Evolutionary conservation across 1,140 invertebrate genomes (phyloP), one percentile per base, ranked within the genome.

Genomic region (Eurosta solidaginis): DNA sequence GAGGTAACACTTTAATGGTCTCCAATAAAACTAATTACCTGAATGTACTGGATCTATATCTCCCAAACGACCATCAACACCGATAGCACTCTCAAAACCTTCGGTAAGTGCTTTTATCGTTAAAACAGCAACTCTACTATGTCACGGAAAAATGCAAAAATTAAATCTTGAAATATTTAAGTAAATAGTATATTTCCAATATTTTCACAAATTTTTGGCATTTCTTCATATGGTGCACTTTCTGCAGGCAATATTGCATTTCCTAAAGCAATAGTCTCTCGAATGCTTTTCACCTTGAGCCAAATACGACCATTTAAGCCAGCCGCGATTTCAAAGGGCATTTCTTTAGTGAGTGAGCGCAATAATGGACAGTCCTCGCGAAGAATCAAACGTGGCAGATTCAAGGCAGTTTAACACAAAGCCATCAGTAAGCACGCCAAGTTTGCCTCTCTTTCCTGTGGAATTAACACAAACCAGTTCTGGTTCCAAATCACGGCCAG

Each of bases 261-360:
- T 22, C 91, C 91, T 22, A 98, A 85, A 17, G 92, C 93, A 63
- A 97, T 92, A 14, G 94, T 95, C 79, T 95, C 92, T 77, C 91
- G 90, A 52, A 92, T 88, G 33, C 90, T 91, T 49, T 91, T 92
- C 6, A 93, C 92, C 85, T 96, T 95, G 0, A 98, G 90, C 97
- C 97, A 99, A 74, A 99, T 92, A 81, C 93, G 92, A 3, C 98
- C 98, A 89, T 99, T 99, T 89, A 97, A 92, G 0, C 97, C 98
- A 40, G 96, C 91, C 5, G 95, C 95, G 59, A 96, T 89, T 89
- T 99, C 97, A 90, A 93, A 98, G 0, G 93, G 92, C 82, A 96
- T 91, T 82, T 93, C 92, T 82, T 93, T 92, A 9, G 94, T 95
- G 2, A 98, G 86, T 1, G 90, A 90, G 22, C 92, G 89, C 12